A percentile compares a stretch with the other conserved stretches of the same genome.
phyloP scores from a whole-genome alignment of 92 coral and sea anemone genomes.

The Hydrozoanthus gracilis region DNA sequence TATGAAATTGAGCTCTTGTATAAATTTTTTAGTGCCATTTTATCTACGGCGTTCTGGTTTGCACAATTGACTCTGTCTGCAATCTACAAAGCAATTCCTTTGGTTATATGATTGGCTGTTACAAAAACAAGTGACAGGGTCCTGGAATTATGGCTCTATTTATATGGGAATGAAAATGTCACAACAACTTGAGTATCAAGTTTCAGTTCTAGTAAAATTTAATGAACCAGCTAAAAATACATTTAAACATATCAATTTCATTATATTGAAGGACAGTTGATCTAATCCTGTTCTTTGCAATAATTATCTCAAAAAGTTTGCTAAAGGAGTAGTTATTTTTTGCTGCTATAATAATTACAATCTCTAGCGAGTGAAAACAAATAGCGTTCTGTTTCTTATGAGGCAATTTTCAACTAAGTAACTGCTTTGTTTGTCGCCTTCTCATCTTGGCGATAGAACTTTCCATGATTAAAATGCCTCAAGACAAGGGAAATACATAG shows the following conservation, averaged over 20 bases:
- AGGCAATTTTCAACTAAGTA: conserved; percentile 7
- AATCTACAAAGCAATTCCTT: background rate
- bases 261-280: background rate
- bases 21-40: background rate
- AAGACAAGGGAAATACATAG: conserved; percentile 30
- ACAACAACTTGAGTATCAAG: conserved; percentile 24
- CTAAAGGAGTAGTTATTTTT: background rate
- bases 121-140: background rate
- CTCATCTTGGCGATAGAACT: conserved; percentile 8
- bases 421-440: conserved; percentile 18
- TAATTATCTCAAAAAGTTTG: background rate
- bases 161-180: conserved; percentile 10
- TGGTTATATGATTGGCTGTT: conserved; percentile 1
- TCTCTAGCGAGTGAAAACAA: background rate
- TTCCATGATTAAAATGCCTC: conserved; percentile 25
- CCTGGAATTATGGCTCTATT: background rate
- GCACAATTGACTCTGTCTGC: conserved; percentile 2
- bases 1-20: background rate
- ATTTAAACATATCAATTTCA: conserved; percentile 31
- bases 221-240: conserved; percentile 9
- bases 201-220: conserved; percentile 14
- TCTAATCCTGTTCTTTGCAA: background rate
- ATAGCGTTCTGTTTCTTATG: conserved; percentile 31
- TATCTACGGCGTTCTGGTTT: background rate
- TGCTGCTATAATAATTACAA: too few species aligned